phyloP scores from a whole-genome alignment of 2,888 invertebrate species.

The Melinopterus prodromus region DNA sequence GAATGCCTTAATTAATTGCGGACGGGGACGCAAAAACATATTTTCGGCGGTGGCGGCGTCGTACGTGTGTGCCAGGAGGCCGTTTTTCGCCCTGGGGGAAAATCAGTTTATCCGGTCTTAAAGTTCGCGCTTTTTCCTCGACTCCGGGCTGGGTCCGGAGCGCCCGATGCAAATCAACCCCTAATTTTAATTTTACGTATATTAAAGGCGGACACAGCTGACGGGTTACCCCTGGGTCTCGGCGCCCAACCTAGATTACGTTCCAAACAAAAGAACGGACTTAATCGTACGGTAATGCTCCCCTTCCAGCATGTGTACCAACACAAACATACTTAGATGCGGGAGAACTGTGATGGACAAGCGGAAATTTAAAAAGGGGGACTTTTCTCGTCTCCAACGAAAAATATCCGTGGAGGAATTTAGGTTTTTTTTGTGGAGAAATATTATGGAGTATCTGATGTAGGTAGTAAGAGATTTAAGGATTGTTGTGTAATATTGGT shows the following conservation, averaged over 20 bases:
- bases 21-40: constrained; percentile 24
- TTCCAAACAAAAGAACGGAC: constrained; percentile 58
- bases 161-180: constrained; percentile 64
- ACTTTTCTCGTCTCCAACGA: not conserved
- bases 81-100: constrained; percentile 38
- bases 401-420: too few relatives aligned
- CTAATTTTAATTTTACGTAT: constrained; percentile 70
- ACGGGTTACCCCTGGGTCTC: constrained; percentile 55
- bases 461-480: too few relatives aligned
- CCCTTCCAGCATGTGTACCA: not conserved
- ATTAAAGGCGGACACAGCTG: constrained; percentile 67
- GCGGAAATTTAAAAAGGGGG: not conserved
- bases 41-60: constrained; percentile 12
- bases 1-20: constrained; percentile 26
- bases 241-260: constrained; percentile 50
- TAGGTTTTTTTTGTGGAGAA: too few relatives aligned
- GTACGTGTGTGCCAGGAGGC: constrained; percentile 11
- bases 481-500: too few relatives aligned
- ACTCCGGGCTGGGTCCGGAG: constrained; percentile 57
- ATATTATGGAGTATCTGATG: too few relatives aligned
- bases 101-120: constrained; percentile 44
- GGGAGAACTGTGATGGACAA: not conserved
- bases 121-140: constrained; percentile 61
- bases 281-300: constrained; percentile 54
- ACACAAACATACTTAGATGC: constrained; percentile 6